Base-by-base conservation (phyloP, 2,113 vertebrate genomes). In the Oenanthe melanoleuca region DNA sequence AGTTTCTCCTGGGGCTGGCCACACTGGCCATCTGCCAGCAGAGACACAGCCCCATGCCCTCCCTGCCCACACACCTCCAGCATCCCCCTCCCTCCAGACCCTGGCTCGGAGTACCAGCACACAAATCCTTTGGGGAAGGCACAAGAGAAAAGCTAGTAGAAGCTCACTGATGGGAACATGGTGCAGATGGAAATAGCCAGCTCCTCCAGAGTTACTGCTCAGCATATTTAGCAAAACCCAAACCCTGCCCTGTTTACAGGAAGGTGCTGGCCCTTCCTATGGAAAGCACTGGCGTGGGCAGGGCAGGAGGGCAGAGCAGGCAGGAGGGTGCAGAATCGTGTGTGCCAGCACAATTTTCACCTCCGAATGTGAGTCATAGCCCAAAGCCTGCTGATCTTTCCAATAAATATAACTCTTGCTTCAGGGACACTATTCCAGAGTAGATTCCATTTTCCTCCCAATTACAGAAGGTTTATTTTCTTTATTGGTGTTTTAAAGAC, bases 301-400 rank as follows among this genome's bases (percentile, higher is more conserved):
- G 26, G 52, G 52, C 56, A 53, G n/a, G 34, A 80, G 69, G 47
- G 72, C 80, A 96, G 80, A 60, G 83, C 33, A 59, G 31, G 26
- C 47, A 86, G 65, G 63, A 78, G 61, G 91, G 52, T 37, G 59
- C 0, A 6, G 42, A 61, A 55, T 38, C 59, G 38, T 0, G 0
- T 75, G 60, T 77, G 64, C 47, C 71, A 80, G 67, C 0, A 0
- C 55, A 66, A 93, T 86, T 77, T 94, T 86, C 0, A 1, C 67
- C 75, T 90, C 47, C 34, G 56, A 83, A 83, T 21, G 21, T 92
- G 92, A 93, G 72, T 94, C 92, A 93, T 17, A 74, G 73, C 24
- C 92, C 81, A 95, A 89, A 95, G 75, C 3, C 28, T 64, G 34
- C 33, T 92, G 67, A 80, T 88, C 59, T 80, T 82, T 80, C 67